Percentiles rank a stretch among this genome's conserved stretches.
phyloP scores from a whole-genome alignment of 2,888 invertebrate genomes.

The Cryptocephalus moraei region DNA sequence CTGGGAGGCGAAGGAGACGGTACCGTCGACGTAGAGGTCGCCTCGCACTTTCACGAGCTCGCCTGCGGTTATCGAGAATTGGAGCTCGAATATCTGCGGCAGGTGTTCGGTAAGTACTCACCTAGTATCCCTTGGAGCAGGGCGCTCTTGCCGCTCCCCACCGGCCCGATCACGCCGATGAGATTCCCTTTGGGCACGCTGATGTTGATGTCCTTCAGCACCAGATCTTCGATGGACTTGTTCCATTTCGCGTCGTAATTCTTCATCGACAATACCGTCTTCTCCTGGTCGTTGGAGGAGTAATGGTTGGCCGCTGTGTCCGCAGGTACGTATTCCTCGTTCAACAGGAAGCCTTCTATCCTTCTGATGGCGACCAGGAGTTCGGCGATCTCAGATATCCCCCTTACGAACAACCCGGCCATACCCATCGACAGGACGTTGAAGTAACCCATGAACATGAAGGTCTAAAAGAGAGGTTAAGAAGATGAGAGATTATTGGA shows the following conservation, averaged over 20 bases:
- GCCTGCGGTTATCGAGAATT: conserved; percentile 34
- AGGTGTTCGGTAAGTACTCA: conserved; percentile 4
- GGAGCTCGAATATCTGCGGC: neutral
- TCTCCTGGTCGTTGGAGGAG: neutral
- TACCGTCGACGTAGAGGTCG: conserved; percentile 50
- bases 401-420: conserved; percentile 43
- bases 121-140: conserved; percentile 58
- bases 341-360: conserved; percentile 21
- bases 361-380: conserved; percentile 36
- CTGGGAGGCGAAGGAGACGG: conserved; percentile 66
- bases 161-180: conserved; percentile 46
- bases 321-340: neutral
- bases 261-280: neutral
- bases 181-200: conserved; percentile 30
- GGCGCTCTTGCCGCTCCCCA: conserved; percentile 55
- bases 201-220: conserved; percentile 28
- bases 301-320: neutral
- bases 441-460: neutral
- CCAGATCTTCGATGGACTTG: conserved; percentile 23
- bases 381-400: conserved; percentile 39
- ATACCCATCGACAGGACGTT: neutral
- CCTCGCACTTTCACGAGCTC: conserved; percentile 52
- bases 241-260: conserved; percentile 32
- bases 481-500: neutral
- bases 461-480: neutral